These are phyloP conservation scores for Cenopis cana DNA, from an alignment of 2,888 invertebrate genomes.

Conservation along the genomic window DNA sequence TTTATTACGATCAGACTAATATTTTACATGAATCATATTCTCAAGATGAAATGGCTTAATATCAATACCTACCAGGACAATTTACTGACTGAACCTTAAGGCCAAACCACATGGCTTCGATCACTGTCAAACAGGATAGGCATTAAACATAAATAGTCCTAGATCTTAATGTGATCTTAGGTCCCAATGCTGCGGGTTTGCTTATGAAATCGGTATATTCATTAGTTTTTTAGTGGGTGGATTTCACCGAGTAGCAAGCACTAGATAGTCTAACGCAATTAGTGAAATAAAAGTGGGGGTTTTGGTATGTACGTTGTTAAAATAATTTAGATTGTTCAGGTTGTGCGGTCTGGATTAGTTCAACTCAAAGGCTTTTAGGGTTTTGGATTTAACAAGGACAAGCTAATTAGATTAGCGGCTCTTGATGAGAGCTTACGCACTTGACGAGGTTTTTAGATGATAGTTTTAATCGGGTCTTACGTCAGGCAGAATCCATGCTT, in stretches of 20 bases:
- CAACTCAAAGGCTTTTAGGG: background rate
- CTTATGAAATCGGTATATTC: slow-evolving; percentile 44
- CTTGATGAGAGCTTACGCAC: background rate
- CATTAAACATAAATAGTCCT: slow-evolving; percentile 11
- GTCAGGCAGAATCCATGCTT: background rate
- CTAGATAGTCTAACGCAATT: slow-evolving; percentile 37
- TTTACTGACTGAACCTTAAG: background rate
- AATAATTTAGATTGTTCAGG: slow-evolving; percentile 13
- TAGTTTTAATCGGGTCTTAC: background rate
- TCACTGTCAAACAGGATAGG: slow-evolving; percentile 8
- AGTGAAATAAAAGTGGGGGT: slow-evolving; percentile 15
- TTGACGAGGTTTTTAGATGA: background rate
- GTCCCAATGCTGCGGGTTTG: slow-evolving; percentile 43
- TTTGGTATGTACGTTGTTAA: background rate
- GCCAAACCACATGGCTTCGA: background rate
- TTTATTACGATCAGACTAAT: background rate
- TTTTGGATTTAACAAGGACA: background rate
- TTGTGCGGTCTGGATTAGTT: background rate
- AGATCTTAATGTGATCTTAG: slow-evolving; percentile 38
- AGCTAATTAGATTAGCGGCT: background rate
- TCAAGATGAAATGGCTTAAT: background rate
- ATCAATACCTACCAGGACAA: background rate
- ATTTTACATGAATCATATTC: background rate
- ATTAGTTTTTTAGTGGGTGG: slow-evolving; percentile 37
- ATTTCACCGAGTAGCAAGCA: slow-evolving; percentile 39